Evolutionary conservation across 2,113 vertebrate species (phyloP), one percentile per base, ranked within the genome.

Genomic region (Paramisgurnus dabryanus): DNA sequence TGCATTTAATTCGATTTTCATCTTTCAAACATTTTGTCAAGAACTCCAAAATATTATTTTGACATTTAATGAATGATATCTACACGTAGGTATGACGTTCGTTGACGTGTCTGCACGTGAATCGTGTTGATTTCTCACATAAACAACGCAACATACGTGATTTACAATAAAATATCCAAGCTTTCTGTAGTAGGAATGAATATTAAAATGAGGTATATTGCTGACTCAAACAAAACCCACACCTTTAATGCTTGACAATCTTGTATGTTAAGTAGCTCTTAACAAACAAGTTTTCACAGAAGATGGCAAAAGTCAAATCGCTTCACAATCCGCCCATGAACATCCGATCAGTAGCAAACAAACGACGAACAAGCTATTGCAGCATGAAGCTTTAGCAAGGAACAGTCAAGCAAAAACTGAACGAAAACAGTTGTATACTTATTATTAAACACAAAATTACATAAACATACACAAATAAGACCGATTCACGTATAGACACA

Each of bases 291-390:
- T 45, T 45, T 64, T 64, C 66, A 70, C 73, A 82, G 79, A 73
- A 66, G 50, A 58, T 6, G 53, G 27, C 18, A 34, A 58, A 8
- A 58, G 22, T 73, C 9, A 86, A 60, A 86, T 79, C 27, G 27
- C 27, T 40, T 61, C 83, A 67, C 70, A 84, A 70, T 80, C 63
- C 81, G 68, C 55, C 78, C 76, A 60, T 61, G 82, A 87, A 87
- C 87, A 87, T 86, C 85, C 84, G 86, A 89, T 50, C 60, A 67
- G 82, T 67, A 67, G 80, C 78, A 79, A 89, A 89, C 86, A 82
- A 70, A 86, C 82, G 79, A 79, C 88, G 13, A 84, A 3, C 63
- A 75, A 75, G 74, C 69, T 71, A 11, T 67, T 50, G 70, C 74
- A 50, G 82, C 68, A 61, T 57, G 72, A 49, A 78, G 65, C 9